Base-by-base conservation (phyloP, 1,140 invertebrate species). In the Brachionus manjavacas region DNA sequence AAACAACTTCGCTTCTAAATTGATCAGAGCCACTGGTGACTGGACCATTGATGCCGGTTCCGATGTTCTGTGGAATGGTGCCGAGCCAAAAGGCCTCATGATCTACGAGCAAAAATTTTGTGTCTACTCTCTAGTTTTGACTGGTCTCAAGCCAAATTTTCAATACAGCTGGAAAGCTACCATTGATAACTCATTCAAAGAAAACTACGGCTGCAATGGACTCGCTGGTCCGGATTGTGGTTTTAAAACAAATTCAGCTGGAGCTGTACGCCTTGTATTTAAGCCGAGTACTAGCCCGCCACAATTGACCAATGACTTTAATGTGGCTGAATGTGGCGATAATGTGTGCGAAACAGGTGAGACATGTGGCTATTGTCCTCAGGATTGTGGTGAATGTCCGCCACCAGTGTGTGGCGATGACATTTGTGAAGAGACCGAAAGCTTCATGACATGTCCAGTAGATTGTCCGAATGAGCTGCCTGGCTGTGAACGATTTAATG, bases 401-500 rank as follows among this genome's bases (percentile, higher is more conserved):
- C 81, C 81, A 8, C 60, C 81, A 68, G 64, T 83, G 11, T 83
- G 81, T 46, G 81, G 81, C 20, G 81, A 83, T 70, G 39, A 52
- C 16, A 46, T 83, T 23, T 83, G 81, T 70, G 60, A 83, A 83
- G 60, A 68, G 25, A 72, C 28, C 0, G 81, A 83, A 83, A 52
- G 41, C 43, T 68, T 43, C 55, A 16, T 68, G 41, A 49, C 60
- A 49, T 83, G 81, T 83, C 81, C 81, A 28, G 14, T 8, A 11
- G 81, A 83, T 70, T 83, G 81, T 70, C 81, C 81, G 6, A 83
- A 83, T 70, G 81, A 83, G 28, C 35, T 83, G 28, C 81, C 81
- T 43, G 81, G 81, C 2, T 83, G 81, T 83, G 35, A 68, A 55
- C 2, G 60, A 31, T 83, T 83, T 39, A 68, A 68, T 35, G 81